Base-by-base conservation (phyloP, 2,797 vertebrate genomes). In the Poliocrania exsul region DNA sequence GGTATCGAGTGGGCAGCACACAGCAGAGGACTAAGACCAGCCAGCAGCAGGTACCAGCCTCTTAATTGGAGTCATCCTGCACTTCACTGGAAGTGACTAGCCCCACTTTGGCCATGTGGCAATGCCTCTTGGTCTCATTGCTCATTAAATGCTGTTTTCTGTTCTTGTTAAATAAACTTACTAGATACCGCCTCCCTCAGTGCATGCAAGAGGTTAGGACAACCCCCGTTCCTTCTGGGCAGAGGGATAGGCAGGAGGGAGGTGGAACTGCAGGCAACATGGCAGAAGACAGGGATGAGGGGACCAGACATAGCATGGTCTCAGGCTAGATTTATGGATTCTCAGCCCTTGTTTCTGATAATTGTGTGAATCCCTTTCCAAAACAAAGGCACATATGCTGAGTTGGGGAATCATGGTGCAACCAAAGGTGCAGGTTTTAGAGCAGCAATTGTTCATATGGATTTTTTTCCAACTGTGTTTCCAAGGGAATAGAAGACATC, bases 281-380 rank as follows among this genome's bases (percentile, higher is more conserved):
- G 16, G 29, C 38, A 65, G 54, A 81, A 65, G 29, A 33, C 44
- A 49, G 18, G 20, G 33, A 13, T 1, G 1, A 13, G 10, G 9
- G 10, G 13, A 92, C 7, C 1, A 1, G 13, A 53, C 1, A 0
- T 6, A 54, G 44, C 5, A 5, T 2, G 2, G 14, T 29, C 28
- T 78, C 79, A 86, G 40, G 11, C n/a, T 31, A 56, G 15, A 38
- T 60, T 29, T 78, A n/a, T 35, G 42, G 38, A 37, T 51, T 58
- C 28, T 8, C 10, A 74, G 29, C n/a, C 47, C 25, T 29, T 33
- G 11, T 38, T 92, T 71, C 58, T 79, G 53, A 19, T 16, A 42
- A 29, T 81, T 86, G 15, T n/a, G 7, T 49, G 24, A 67, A 31
- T 47, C 0, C 0, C 6, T 66, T 88, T 62, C 56, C 2, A 0